Evolutionary conservation across 2,797 vertebrate genomes (phyloP).

Genomic region (Anabacerthia variegaticeps): DNA sequence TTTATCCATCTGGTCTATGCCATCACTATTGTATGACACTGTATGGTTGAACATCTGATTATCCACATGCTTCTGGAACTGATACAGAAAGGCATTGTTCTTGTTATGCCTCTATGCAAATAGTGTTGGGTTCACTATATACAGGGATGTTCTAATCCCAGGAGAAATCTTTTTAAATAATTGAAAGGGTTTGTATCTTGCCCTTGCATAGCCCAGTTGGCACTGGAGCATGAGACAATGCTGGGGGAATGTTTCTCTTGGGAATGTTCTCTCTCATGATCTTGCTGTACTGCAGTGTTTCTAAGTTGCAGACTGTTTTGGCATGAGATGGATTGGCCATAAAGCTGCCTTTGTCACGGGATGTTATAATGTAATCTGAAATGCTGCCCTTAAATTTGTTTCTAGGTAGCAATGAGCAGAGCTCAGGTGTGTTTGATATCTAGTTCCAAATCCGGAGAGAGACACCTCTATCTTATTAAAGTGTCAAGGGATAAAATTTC

Average conservation of each 20-base stretch:
- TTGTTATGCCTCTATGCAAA: neutral
- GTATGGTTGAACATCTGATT: neutral
- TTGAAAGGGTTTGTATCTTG: neutral
- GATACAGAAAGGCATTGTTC: neutral
- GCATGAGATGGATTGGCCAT: accelerated
- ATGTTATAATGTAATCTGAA: constrained; percentile 9
- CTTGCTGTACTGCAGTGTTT: neutral
- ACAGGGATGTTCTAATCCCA: neutral
- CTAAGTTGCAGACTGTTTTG: neutral
- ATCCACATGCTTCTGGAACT: neutral
- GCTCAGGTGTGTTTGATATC: constrained; percentile 91
- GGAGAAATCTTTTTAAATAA: neutral
- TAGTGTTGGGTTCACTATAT: neutral
- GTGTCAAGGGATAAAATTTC: constrained; percentile 82
- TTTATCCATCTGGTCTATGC: neutral
- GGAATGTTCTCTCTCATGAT: neutral
- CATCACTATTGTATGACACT: neutral
- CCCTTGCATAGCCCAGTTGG: neutral
- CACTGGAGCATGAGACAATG: neutral
- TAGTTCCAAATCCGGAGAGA: constrained; percentile 82
- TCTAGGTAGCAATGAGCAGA: constrained; percentile 94
- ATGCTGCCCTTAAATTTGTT: constrained; percentile 38
- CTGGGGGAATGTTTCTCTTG: neutral
- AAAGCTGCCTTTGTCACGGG: neutral
- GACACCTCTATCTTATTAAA: constrained; percentile 89